Conservation (phyloP, 2,113 vertebrate genomes). For the Microcebus lehilahytsara region DNA sequence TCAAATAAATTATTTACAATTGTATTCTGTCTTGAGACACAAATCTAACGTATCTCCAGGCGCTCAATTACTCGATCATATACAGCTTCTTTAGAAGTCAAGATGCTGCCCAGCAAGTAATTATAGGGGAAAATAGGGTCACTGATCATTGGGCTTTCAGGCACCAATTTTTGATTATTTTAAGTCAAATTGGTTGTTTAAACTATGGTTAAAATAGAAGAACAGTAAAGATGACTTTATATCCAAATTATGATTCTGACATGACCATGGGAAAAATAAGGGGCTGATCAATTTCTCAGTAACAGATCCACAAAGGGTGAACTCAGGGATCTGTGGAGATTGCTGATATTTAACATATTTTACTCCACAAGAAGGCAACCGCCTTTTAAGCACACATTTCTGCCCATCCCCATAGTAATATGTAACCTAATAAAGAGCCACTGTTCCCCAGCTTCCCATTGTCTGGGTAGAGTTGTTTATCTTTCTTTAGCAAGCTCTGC, state of each 20-base stretch:
- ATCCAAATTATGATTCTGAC: neutral
- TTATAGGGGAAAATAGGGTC: neutral
- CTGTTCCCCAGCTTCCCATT: conserved; percentile 45
- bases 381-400: neutral
- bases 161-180: conserved; percentile 14
- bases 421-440: conserved; percentile 47
- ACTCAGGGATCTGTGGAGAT: neutral
- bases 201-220: neutral
- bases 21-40: neutral
- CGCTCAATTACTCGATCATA: conserved; percentile 42
- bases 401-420: neutral
- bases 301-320: conserved; percentile 14
- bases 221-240: conserved; percentile 34
- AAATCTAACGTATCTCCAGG: conserved; percentile 42
- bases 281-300: conserved; percentile 23
- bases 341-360: conserved; percentile 24
- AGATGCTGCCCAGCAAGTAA: neutral
- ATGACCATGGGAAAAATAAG: neutral
- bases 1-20: conserved; percentile 68
- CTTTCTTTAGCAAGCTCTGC: conserved; percentile 75
- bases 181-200: conserved; percentile 5
- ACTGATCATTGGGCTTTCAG: neutral
- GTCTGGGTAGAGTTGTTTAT: conserved; percentile 71
- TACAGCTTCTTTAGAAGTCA: conserved; percentile 20
- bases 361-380: neutral